Percentiles rank a stretch among this genome's conserved stretches.
These are phyloP conservation scores for Anadara kagoshimensis DNA, from an alignment of 1,140 invertebrate species.

Conservation along the genomic window DNA sequence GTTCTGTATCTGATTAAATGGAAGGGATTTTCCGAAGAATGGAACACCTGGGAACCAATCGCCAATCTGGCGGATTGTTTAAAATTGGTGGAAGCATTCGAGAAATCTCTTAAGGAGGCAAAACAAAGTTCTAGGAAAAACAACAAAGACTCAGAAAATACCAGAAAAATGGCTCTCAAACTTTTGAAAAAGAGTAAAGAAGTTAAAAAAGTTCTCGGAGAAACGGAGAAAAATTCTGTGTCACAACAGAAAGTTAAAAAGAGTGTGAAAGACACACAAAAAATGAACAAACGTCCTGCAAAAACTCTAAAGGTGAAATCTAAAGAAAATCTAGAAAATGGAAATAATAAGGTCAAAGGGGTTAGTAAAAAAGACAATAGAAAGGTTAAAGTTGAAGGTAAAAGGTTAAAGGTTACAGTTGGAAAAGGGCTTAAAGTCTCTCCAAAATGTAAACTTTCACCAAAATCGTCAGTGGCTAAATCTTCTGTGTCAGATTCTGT, in stretches of 20 bases:
- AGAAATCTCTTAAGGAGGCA: constrained; percentile 22
- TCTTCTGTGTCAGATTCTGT: too few species aligned
- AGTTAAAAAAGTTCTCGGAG: constrained; percentile 10
- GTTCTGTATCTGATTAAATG: constrained; percentile 58
- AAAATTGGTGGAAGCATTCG: constrained; percentile 47
- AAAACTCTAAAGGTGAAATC: background rate
- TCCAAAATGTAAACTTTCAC: too few species aligned
- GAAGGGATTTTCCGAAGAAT: constrained; percentile 54
- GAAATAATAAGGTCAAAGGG: constrained; percentile 1
- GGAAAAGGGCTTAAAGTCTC: too few species aligned
- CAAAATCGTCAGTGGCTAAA: too few species aligned
- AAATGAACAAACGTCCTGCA: constrained; percentile 7
- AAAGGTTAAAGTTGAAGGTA: too few species aligned
- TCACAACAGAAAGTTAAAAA: constrained; percentile 14
- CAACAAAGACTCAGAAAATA: constrained; percentile 6
- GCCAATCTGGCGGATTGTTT: constrained; percentile 50
- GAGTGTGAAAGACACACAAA: constrained; percentile 14
- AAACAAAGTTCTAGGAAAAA: constrained; percentile 9
- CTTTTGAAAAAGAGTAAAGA: constrained; percentile 12
- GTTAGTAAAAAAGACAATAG: too few species aligned
- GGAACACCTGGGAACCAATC: constrained; percentile 64
- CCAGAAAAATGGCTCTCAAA: constrained; percentile 24
- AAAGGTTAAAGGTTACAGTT: too few species aligned
- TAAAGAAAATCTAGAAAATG: background rate
- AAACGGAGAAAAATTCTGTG: constrained; percentile 1